Evolutionary conservation across 2,797 vertebrate species (phyloP), one percentile per base, ranked within the genome.

Genomic region (Lophius americanus): DNA sequence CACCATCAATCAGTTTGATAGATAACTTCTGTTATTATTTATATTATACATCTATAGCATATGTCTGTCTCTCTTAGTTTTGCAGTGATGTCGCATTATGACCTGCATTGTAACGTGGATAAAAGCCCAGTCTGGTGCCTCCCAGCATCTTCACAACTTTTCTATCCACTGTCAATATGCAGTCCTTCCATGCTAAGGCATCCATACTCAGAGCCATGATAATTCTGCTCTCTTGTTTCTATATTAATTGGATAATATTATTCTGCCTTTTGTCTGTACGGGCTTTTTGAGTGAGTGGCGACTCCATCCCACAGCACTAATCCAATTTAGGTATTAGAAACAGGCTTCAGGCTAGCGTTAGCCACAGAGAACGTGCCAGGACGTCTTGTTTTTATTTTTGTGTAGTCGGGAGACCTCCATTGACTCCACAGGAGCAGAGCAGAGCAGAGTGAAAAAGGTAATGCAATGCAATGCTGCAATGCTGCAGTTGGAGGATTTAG

Each of bases 311-410:
- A 44, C 76, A 78, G 58, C 74, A 60, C 84, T 92, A 92, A 93
- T 93, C 92, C 90, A 88, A 92, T 93, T 92, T 87, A 89, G 73
- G 87, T 55, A 88, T 92, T 92, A 91, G 81, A 73, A 54, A 74
- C 79, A 51, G 44, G 48, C 47, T 76, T 57, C 64, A 74, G 54
- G 73, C 61, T 77, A 85, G 81, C 64, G 60, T 70, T 54, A 73
- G 77, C 65, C 32, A 3, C 76, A 63, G 68, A 51, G 78, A 78
- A 75, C 82, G 82, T 78, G 61, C 60, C 47, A 54, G 60, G 32
- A 63, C 35, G 59, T 61, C 62, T 73, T 10, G 53, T 71, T 66
- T 63, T 64, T 84, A 73, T 11, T 55, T 63, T 71, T 67, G 33
- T 73, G 60, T n/a, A 42, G 47, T 60, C 51, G 33, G 70, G 68